Percentiles rank a stretch among this genome's conserved stretches.
Evolutionary conservation across 2,888 invertebrate genomes (phyloP).

Genomic region (Onchidella celtica): DNA sequence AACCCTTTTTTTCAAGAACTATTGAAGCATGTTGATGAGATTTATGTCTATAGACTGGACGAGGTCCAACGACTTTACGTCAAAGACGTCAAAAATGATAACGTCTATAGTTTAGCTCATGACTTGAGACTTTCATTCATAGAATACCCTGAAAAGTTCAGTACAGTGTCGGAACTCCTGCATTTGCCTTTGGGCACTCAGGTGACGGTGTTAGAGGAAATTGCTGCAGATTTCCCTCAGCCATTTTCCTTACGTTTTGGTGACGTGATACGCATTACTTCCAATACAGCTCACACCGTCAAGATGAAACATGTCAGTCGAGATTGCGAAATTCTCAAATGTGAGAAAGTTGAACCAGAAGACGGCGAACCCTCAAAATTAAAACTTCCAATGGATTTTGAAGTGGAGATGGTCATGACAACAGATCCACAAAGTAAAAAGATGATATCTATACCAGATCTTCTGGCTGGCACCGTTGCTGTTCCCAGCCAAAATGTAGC

Average conservation of each 20-base stretch:
- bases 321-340: constrained; percentile 54
- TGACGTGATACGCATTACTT: constrained; percentile 62
- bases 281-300: constrained; percentile 58
- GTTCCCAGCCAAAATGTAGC: constrained; percentile 53
- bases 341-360: constrained; percentile 58
- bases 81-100: constrained; percentile 55
- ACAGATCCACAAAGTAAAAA: constrained; percentile 31
- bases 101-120: constrained; percentile 60
- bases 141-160: constrained; percentile 61
- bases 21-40: constrained; percentile 60
- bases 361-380: constrained; percentile 59
- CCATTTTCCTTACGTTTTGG: constrained; percentile 66
- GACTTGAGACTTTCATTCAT: constrained; percentile 61
- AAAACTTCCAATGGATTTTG: constrained; percentile 66
- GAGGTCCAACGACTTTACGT: constrained; percentile 62
- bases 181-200: constrained; percentile 55
- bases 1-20: constrained; percentile 28
- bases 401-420: constrained; percentile 54
- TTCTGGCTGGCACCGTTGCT: constrained; percentile 53
- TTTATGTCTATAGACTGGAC: constrained; percentile 63
- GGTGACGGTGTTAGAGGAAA: constrained; percentile 65
- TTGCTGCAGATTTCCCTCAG: constrained; percentile 69
- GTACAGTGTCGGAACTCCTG: constrained; percentile 59
- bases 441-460: constrained; percentile 39
- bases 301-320: constrained; percentile 56